Percentiles rank a stretch among this genome's conserved stretches.
phyloP scores from a whole-genome alignment of 2,797 vertebrate species.

The Melanogrammus aeglefinus region DNA sequence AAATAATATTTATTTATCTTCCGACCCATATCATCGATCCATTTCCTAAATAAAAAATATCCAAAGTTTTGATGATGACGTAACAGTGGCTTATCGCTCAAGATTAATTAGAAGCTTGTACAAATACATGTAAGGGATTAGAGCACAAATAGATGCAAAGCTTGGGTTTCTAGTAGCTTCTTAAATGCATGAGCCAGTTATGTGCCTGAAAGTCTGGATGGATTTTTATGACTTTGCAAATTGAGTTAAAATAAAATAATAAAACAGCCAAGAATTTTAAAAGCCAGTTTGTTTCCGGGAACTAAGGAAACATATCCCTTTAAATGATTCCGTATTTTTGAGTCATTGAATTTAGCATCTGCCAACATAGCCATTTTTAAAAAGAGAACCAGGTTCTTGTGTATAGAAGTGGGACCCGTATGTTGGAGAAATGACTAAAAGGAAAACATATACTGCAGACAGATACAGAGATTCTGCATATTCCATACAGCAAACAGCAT shows the following conservation, averaged over 20 bases:
- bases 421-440: not conserved
- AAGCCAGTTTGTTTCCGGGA: slow-evolving; percentile 39
- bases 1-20: slow-evolving; percentile 34
- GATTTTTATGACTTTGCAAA: slow-evolving; percentile 56
- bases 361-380: not conserved
- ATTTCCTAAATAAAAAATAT: slow-evolving; percentile 4
- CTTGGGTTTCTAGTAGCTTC: slow-evolving; percentile 30
- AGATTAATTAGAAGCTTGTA: slow-evolving; percentile 39
- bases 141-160: slow-evolving; percentile 12
- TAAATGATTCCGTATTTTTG: slow-evolving; percentile 31
- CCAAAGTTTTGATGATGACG: not conserved
- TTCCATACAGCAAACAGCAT: not conserved
- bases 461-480: not conserved
- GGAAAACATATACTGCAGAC: not conserved
- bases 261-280: slow-evolving; percentile 43
- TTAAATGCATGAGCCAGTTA: slow-evolving; percentile 37
- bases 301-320: slow-evolving; percentile 5
- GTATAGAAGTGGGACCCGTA: not conserved
- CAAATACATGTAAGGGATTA: slow-evolving; percentile 40
- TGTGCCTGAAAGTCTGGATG: slow-evolving; percentile 29
- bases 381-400: not conserved
- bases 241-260: slow-evolving; percentile 36
- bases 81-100: slow-evolving; percentile 26
- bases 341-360: slow-evolving; percentile 29
- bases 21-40: slow-evolving; percentile 34